phyloP scores from a whole-genome alignment of 2,113 vertebrate species.

The Brachyistius frenatus region DNA sequence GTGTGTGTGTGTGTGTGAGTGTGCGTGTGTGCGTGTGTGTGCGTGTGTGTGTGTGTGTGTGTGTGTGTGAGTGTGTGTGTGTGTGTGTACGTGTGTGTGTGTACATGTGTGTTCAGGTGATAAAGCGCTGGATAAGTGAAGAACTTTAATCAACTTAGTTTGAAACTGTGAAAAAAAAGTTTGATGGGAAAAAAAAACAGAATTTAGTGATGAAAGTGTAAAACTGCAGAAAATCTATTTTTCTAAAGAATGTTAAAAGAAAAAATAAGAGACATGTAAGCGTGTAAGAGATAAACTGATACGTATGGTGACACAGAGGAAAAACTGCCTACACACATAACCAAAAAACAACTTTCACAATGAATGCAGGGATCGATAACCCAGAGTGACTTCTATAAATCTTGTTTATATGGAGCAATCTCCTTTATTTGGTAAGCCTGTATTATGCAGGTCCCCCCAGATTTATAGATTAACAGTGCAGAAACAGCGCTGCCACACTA shows the following conservation, averaged over 20 bases:
- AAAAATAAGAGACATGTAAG: neutral
- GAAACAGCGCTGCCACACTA: constrained; percentile 32
- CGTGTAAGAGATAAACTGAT: neutral
- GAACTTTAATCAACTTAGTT: too few species aligned
- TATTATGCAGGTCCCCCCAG: constrained; percentile 79
- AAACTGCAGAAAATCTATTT: too few species aligned
- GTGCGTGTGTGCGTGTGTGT: too few species aligned
- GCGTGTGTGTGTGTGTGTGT: too few species aligned
- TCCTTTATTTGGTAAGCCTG: constrained; percentile 76
- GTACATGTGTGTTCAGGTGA: too few species aligned
- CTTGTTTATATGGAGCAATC: constrained; percentile 77
- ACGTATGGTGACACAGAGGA: neutral
- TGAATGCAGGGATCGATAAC: constrained; percentile 76
- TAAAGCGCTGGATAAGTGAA: too few species aligned
- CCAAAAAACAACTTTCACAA: constrained; percentile 42
- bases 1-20: too few species aligned
- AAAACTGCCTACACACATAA: neutral
- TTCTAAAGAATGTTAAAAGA: neutral
- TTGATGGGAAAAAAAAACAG: too few species aligned
- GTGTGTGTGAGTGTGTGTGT: too few species aligned
- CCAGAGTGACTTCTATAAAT: constrained; percentile 79
- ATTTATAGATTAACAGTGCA: constrained; percentile 62
- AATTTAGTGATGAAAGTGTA: too few species aligned
- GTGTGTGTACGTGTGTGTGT: too few species aligned
- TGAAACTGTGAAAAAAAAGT: too few species aligned